These are phyloP conservation scores for Aromia moschata DNA, from an alignment of 2,888 invertebrate species.

Conservation along the genomic window DNA sequence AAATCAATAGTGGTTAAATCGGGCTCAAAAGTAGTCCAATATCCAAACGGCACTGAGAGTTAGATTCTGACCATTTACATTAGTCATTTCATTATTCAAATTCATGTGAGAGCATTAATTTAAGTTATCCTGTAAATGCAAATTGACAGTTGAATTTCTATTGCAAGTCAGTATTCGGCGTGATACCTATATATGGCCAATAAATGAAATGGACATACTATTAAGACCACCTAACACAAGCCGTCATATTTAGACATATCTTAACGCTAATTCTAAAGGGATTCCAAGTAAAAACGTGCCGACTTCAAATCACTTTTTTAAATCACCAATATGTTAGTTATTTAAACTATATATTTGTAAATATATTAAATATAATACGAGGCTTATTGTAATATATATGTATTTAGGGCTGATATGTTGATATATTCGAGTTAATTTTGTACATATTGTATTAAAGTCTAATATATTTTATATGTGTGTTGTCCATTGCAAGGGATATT, in stretches of 20 bases:
- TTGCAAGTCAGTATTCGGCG: too few species aligned
- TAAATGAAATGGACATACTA: not conserved
- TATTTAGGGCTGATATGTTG: constrained; percentile 36
- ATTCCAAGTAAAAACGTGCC: constrained; percentile 37
- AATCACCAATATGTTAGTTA: constrained; percentile 32
- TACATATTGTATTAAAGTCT: constrained; percentile 25
- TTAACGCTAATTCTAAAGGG: constrained; percentile 29
- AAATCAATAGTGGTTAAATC: not conserved
- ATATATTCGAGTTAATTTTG: constrained; percentile 28
- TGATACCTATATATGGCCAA: constrained; percentile 7
- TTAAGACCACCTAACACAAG: constrained; percentile 14
- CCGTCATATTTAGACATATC: constrained; percentile 31
- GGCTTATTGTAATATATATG: constrained; percentile 47
- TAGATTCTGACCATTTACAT: too few species aligned
- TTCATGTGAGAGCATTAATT: not conserved
- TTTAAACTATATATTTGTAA: constrained; percentile 44
- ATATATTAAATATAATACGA: constrained; percentile 43
- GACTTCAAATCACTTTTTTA: constrained; percentile 40
- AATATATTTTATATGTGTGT: constrained; percentile 6
- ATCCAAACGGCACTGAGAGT: too few species aligned
- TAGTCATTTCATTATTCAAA: too few species aligned
- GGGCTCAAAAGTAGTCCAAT: not conserved
- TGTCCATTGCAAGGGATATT: constrained; percentile 13
- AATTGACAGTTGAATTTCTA: too few species aligned
- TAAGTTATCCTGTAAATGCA: too few species aligned